A percentile compares a stretch with the other conserved stretches of the same genome.
Evolutionary conservation across 2,113 vertebrate species (phyloP).

Genomic region (Dasyurus viverrinus): DNA sequence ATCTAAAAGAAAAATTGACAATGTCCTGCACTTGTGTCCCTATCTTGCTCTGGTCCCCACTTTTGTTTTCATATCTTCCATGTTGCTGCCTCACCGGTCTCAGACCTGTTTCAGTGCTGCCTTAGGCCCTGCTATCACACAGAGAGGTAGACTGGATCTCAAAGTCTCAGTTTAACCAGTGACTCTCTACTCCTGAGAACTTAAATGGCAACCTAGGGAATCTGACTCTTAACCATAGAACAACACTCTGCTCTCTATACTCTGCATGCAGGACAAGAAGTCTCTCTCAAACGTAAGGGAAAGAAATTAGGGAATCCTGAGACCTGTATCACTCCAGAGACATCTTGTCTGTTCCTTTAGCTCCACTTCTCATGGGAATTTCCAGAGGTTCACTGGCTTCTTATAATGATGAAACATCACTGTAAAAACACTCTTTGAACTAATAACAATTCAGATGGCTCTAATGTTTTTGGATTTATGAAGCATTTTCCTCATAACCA

Average conservation of each 20-base stretch:
- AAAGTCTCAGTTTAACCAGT: background rate
- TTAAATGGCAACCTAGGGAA: background rate
- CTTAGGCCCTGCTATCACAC: background rate
- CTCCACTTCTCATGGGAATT: background rate
- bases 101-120: background rate
- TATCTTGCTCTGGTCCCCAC: background rate
- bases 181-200: background rate
- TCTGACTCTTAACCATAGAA: background rate
- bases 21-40: background rate
- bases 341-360: background rate
- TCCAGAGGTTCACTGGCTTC: background rate
- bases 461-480: background rate
- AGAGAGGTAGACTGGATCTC: background rate
- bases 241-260: background rate
- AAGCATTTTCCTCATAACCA: background rate
- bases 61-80: background rate
- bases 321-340: background rate
- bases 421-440: background rate
- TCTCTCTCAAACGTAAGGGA: background rate
- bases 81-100: background rate
- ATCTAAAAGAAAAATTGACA: background rate
- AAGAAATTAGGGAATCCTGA: background rate
- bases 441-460: background rate
- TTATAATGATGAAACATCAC: background rate
- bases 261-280: background rate